Percentiles rank a stretch among this genome's conserved stretches.
Evolutionary conservation across 2,113 vertebrate genomes (phyloP).

Genomic region (Ranitomeya imitator): DNA sequence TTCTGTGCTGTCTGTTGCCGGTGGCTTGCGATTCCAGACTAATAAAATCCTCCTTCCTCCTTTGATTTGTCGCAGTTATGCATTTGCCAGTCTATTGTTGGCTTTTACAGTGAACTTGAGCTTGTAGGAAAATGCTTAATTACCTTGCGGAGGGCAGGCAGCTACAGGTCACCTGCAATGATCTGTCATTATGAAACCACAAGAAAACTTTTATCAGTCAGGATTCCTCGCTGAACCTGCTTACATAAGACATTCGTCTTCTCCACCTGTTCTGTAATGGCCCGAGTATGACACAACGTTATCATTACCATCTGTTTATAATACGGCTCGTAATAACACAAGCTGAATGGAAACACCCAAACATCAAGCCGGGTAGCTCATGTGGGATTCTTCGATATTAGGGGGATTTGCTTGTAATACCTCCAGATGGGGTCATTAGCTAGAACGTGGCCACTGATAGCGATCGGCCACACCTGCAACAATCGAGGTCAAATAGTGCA

Average conservation of each 20-base stretch:
- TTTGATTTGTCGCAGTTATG: background rate
- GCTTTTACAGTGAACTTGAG: background rate
- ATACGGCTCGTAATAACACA: background rate
- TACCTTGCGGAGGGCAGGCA: background rate
- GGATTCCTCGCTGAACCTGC: conserved; percentile 29
- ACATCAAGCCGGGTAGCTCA: background rate
- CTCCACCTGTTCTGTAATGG: conserved; percentile 40
- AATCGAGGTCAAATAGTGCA: background rate
- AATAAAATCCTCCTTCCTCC: background rate
- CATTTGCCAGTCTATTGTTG: background rate
- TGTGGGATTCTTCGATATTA: background rate
- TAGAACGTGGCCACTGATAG: background rate
- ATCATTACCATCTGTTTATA: conserved; percentile 22
- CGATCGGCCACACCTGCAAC: background rate
- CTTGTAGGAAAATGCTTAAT: conserved; percentile 25
- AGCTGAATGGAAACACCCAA: background rate
- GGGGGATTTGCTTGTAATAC: background rate
- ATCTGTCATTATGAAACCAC: conserved; percentile 28
- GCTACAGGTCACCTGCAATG: background rate
- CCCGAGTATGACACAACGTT: conserved; percentile 4
- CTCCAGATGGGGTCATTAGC: background rate
- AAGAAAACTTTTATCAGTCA: conserved; percentile 32
- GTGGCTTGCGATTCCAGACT: background rate
- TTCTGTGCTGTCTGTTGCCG: background rate
- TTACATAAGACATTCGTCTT: conserved; percentile 25